Base-by-base conservation (phyloP, 2,797 vertebrate genomes). In the Melanotaenia trifasciata region DNA sequence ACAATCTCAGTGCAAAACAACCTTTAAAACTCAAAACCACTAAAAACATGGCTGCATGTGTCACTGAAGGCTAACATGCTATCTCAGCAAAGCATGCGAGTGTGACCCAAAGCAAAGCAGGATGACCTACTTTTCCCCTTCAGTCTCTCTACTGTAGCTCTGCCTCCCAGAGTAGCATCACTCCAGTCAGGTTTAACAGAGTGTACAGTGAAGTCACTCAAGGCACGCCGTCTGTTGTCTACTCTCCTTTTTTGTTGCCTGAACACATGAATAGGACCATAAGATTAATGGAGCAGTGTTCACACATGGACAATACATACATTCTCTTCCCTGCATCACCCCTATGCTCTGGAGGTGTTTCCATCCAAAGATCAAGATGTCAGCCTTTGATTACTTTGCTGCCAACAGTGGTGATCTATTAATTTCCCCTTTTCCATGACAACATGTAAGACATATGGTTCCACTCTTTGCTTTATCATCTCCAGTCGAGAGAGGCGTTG, bases 121-220 rank as follows among this genome's bases (percentile, higher is more conserved):
- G 74, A 78, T 94, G 94, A 94, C 93, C 94, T 95, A 95, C 92
- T 94, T 95, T 93, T 81, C 76, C 80, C 70, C 80, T 69, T 80
- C 80, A 66, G 84, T 86, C 81, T 76, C 75, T 79, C 76, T 76
- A 88, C 87, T 83, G 89, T 87, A 90, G 86, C 80, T 73, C 81
- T 84, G 20, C 71, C 79, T 83, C 72, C 64, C 80, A 75, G 40
- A 80, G 85, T 59, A 83, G 81, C 89, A 87, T 89, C 86, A 90
- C 59, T 79, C 77, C 84, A 89, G 84, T 85, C 81, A 77, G 74
- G 84, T 92, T 89, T 82, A 93, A 72, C 89, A 84, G 89, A 91
- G 91, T 93, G 92, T 92, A 90, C 91, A 91, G 91, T 91, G 81
- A 93, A 92, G 87, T 83, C 92, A 92, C 91, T 92, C 60, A 54